Conservation (phyloP, 1,140 invertebrate genomes). For the Drosophila serrata region DNA sequence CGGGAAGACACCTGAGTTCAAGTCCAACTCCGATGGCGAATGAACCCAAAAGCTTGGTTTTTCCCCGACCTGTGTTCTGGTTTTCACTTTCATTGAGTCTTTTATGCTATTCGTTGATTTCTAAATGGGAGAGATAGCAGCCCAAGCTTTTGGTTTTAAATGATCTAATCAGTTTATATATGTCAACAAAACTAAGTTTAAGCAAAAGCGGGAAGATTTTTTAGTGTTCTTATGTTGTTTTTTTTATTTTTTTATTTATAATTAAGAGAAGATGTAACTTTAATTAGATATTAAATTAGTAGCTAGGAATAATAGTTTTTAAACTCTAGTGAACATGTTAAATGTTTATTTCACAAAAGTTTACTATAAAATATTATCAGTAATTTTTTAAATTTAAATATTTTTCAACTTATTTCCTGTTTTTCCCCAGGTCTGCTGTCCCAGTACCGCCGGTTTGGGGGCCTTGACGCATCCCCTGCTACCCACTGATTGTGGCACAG, state of each 20-base stretch:
- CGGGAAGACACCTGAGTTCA: background rate
- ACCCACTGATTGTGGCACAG: constrained; percentile 69
- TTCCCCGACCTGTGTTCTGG: background rate
- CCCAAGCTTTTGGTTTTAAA: constrained; percentile 8
- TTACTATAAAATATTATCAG: background rate
- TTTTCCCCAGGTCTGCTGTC: constrained; percentile 58
- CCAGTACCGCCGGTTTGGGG: constrained; percentile 40
- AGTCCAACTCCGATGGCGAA: background rate
- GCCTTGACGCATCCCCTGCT: constrained; percentile 49
- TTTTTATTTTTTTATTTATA: too few species aligned
- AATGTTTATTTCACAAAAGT: background rate
- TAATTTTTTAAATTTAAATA: background rate
- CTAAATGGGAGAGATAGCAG: background rate
- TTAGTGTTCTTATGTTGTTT: background rate
- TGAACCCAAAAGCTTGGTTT: background rate
- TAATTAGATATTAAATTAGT: background rate
- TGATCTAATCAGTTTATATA: constrained; percentile 11
- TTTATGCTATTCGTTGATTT: background rate
- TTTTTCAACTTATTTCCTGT: background rate
- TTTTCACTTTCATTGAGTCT: constrained; percentile 21
- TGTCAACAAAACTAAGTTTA: constrained; percentile 12
- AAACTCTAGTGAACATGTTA: background rate
- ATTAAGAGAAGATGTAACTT: too few species aligned
- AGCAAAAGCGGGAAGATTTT: background rate
- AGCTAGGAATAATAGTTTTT: background rate